Base-by-base conservation (phyloP, 1,140 invertebrate genomes). In the Galleria mellonella region DNA sequence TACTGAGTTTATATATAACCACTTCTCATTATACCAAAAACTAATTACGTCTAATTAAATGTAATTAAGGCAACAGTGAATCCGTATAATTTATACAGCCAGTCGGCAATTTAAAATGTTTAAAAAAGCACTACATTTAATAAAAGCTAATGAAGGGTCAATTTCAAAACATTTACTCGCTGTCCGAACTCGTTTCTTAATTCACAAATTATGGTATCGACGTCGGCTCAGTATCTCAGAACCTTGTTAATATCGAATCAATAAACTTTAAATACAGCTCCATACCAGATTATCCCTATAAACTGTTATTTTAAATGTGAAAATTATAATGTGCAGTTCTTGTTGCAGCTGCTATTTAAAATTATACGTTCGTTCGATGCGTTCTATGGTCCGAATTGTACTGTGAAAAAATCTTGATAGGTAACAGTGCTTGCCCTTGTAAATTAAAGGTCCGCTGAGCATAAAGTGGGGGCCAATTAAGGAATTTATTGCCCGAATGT, bases 401-500 rank as follows among this genome's bases (percentile, higher is more conserved):
- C 6, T 23, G 2, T 23, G 17, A 23, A 23, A 23, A 23, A 23
- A 23, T 10, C 66, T 73, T 65, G 66, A 76, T 79, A 76, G 57
- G 62, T 63, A 65, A 53, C 49, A 53, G 57, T 66, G 76, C 48
- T 66, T 48, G 64, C 75, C 62, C 70, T 71, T 72, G 69, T 72
- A 73, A 79, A 81, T 79, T 76, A 70, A 72, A 61, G 66, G 64
- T 51, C 60, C 60, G 63, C 44, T 60, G 68, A 66, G 67, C 67
- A 65, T 70, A 74, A 77, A 74, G 65, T 71, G 64, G 65, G 49
- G 65, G 55, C 78, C 76, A 81, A 83, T 81, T 83, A 84, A 74
- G 64, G 56, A 72, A 67, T 83, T 79, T 84, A 83, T 77, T 69
- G 67, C 65, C 70, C 52, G 56, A 68, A 68, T 70, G 62, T 59